A percentile compares a stretch with the other conserved stretches of the same genome.
These are phyloP conservation scores for Hesperia comma DNA, from an alignment of 2,888 invertebrate genomes.

Conservation along the genomic window DNA sequence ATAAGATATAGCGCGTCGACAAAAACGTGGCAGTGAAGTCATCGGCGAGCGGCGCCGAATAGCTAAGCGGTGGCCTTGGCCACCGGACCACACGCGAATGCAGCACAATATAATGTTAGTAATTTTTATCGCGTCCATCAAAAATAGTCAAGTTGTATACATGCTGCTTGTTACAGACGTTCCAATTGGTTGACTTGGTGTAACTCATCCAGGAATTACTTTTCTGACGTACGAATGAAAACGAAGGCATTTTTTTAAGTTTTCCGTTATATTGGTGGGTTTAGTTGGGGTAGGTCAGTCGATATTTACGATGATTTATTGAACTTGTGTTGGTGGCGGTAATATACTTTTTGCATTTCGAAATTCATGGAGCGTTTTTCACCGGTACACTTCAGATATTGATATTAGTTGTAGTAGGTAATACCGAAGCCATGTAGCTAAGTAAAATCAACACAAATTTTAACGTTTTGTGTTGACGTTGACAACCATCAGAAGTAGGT, in stretches of 20 bases:
- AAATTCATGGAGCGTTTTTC: too few relatives aligned
- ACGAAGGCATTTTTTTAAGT: neutral
- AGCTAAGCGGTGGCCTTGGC: constrained; percentile 57
- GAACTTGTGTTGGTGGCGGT: too few relatives aligned
- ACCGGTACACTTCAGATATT: too few relatives aligned
- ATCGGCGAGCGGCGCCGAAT: constrained; percentile 49
- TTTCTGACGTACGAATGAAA: constrained; percentile 5
- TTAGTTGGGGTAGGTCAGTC: neutral
- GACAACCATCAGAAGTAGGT: neutral
- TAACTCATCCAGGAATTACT: neutral
- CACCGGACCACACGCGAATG: constrained; percentile 49
- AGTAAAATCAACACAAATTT: too few relatives aligned
- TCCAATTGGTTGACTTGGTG: neutral
- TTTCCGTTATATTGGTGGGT: neutral
- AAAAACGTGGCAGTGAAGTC: constrained; percentile 57
- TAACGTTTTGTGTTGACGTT: neutral
- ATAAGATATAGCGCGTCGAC: constrained; percentile 43
- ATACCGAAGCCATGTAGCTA: too few relatives aligned
- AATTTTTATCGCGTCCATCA: constrained; percentile 38
- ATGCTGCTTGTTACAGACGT: constrained; percentile 4
- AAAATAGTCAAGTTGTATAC: constrained; percentile 9
- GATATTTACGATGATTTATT: too few relatives aligned
- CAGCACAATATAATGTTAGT: constrained; percentile 38
- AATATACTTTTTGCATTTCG: too few relatives aligned
- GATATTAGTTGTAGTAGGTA: too few relatives aligned